A percentile compares a stretch with the other conserved stretches of the same genome.
Evolutionary conservation across 2,888 invertebrate species (phyloP).

Genomic region (Chironomus tentans): DNA sequence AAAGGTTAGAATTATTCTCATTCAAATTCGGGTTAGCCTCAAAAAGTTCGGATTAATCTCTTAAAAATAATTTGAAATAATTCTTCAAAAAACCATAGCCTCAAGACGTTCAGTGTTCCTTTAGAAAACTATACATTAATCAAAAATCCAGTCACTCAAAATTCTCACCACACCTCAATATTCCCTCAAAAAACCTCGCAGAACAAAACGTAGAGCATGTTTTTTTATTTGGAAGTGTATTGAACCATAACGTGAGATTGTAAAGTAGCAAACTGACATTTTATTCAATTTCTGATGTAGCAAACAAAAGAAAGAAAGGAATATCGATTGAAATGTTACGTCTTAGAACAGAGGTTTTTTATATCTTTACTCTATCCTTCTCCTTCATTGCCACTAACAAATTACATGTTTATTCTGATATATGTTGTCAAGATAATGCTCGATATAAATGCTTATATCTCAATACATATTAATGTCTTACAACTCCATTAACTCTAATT

Average conservation of each 20-base stretch:
- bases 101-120: too few species aligned
- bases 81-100: too few species aligned
- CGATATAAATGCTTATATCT: too few species aligned
- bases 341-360: not conserved
- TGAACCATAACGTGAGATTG: not conserved
- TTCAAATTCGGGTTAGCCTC: too few species aligned
- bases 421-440: not conserved
- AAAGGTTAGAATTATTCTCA: too few species aligned
- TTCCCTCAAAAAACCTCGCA: too few species aligned
- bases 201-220: too few species aligned
- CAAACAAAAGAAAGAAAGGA: not conserved
- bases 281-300: not conserved
- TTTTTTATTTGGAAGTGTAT: not conserved
- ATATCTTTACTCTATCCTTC: not conserved
- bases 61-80: too few species aligned
- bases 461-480: not conserved
- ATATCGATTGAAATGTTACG: not conserved
- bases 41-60: too few species aligned
- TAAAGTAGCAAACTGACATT: not conserved
- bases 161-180: too few species aligned
- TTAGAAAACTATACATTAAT: too few species aligned
- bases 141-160: too few species aligned
- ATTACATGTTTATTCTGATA: not conserved
- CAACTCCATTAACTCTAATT: slow-evolving; percentile 14
- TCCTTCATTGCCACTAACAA: not conserved